A percentile compares a stretch with the other conserved stretches of the same genome.
Conservation (phyloP, 2,797 vertebrate genomes). For the Hozukius guyotensis region DNA sequence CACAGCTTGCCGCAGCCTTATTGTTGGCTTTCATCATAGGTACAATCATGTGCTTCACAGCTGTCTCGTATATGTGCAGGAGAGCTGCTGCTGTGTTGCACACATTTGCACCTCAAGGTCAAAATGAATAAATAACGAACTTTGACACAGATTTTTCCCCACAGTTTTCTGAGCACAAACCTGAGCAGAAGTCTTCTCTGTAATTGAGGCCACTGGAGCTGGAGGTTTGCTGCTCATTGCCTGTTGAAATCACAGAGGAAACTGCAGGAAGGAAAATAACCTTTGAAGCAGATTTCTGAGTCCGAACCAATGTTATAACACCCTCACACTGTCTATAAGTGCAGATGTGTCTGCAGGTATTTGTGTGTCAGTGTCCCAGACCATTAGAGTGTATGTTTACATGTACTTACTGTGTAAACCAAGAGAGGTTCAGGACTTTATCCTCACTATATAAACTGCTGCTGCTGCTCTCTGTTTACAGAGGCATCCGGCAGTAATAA, state of each 20-base stretch:
- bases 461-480: slow-evolving; percentile 76
- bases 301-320: slow-evolving; percentile 12
- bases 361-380: slow-evolving; percentile 28
- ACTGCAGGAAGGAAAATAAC: slow-evolving; percentile 8
- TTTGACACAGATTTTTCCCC: slow-evolving; percentile 39
- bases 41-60: slow-evolving; percentile 8
- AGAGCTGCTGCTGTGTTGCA: slow-evolving; percentile 12
- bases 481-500: slow-evolving; percentile 77
- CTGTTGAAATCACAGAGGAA: slow-evolving; percentile 17
- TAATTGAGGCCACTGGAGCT: slow-evolving; percentile 29
- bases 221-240: slow-evolving; percentile 12
- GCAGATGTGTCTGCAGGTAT: background rate
- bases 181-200: slow-evolving; percentile 8
- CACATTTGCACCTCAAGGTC: slow-evolving; percentile 47
- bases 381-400: slow-evolving; percentile 41
- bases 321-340: background rate
- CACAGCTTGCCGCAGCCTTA: background rate
- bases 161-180: slow-evolving; percentile 15
- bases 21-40: background rate
- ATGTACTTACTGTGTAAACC: slow-evolving; percentile 47
- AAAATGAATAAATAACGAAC: slow-evolving; percentile 56
- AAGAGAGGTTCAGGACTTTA: slow-evolving; percentile 41
- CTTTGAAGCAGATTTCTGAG: slow-evolving; percentile 31
- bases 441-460: slow-evolving; percentile 65
- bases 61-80: background rate